These are phyloP conservation scores for Sinohyriopsis cumingii DNA, from an alignment of 2,888 invertebrate species.

Conservation along the genomic window DNA sequence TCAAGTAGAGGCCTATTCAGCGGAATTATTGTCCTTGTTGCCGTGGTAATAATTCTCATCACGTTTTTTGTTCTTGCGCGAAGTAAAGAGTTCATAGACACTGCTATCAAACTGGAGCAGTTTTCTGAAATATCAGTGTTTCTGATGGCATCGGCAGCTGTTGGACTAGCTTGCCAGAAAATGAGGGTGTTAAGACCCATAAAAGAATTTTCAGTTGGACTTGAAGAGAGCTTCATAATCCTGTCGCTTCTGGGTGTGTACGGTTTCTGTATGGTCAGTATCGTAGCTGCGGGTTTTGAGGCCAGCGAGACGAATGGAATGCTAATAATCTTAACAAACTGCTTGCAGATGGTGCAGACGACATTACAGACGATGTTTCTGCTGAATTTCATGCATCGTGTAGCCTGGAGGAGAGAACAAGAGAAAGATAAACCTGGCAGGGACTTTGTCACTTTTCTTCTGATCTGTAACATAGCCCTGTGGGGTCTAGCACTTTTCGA, in stretches of 20 bases:
- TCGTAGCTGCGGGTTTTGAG: slow-evolving; percentile 90
- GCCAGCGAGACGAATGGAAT: slow-evolving; percentile 84
- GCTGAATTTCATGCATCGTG: slow-evolving; percentile 91
- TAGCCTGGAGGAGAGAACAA: slow-evolving; percentile 91
- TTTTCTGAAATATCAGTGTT: slow-evolving; percentile 91
- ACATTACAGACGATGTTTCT: slow-evolving; percentile 95
- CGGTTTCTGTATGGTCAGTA: slow-evolving; percentile 92
- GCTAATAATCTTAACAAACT: slow-evolving; percentile 91
- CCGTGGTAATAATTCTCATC: slow-evolving; percentile 81
- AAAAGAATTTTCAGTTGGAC: slow-evolving; percentile 22
- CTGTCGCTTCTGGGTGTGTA: slow-evolving; percentile 94
- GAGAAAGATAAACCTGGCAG: slow-evolving; percentile 95
- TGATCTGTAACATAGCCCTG: slow-evolving; percentile 96
- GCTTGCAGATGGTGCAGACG: slow-evolving; percentile 90
- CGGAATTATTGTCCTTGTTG: slow-evolving; percentile 79
- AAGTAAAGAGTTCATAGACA: slow-evolving; percentile 83
- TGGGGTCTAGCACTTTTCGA: slow-evolving; percentile 96
- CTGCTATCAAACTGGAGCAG: slow-evolving; percentile 92
- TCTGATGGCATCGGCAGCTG: slow-evolving; percentile 88
- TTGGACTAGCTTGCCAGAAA: slow-evolving; percentile 87
- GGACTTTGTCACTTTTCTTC: slow-evolving; percentile 94
- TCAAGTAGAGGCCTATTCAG: slow-evolving; percentile 90
- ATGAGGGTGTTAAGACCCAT: slow-evolving; percentile 77
- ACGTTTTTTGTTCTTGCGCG: slow-evolving; percentile 93
- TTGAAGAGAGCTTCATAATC: slow-evolving; percentile 79